These are phyloP conservation scores for Heteropelma amictum DNA, from an alignment of 2,888 invertebrate genomes.

Conservation along the genomic window DNA sequence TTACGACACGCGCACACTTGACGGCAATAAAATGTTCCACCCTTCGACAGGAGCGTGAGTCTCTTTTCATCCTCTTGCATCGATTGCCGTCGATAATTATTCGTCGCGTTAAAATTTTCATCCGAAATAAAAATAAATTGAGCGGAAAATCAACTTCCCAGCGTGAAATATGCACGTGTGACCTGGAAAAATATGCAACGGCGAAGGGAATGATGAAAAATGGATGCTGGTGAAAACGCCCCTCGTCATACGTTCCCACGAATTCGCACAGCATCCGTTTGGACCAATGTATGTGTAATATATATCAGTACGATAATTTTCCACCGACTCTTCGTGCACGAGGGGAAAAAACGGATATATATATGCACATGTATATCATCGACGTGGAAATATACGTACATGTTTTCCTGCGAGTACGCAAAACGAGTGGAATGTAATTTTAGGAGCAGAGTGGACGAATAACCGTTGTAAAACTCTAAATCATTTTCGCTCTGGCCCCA, in stretches of 20 bases:
- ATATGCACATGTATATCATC: neutral
- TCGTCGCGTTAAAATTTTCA: too few species aligned
- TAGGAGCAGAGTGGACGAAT: slow-evolving; percentile 39
- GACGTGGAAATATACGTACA: neutral
- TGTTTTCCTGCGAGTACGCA: slow-evolving; percentile 5
- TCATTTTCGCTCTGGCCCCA: slow-evolving; percentile 46
- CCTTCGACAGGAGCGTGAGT: slow-evolving; percentile 5
- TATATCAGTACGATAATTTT: too few species aligned
- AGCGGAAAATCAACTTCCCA: neutral
- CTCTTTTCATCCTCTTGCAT: too few species aligned
- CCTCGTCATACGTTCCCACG: slow-evolving; percentile 28
- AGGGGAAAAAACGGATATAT: neutral
- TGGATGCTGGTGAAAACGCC: slow-evolving; percentile 18
- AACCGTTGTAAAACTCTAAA: slow-evolving; percentile 56
- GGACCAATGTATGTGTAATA: slow-evolving; percentile 20
- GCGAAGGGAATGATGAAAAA: neutral
- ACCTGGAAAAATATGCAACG: slow-evolving; percentile 20
- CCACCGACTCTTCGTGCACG: too few species aligned
- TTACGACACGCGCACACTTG: slow-evolving; percentile 36
- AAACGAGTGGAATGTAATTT: slow-evolving; percentile 53
- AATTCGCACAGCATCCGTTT: slow-evolving; percentile 14
- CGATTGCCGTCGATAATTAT: too few species aligned
- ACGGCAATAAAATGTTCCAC: slow-evolving; percentile 49
- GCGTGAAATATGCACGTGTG: neutral
- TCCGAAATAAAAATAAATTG: too few species aligned